Evolutionary conservation across 1,140 invertebrate species (phyloP).

Genomic region (Homalodisca vitripennis): DNA sequence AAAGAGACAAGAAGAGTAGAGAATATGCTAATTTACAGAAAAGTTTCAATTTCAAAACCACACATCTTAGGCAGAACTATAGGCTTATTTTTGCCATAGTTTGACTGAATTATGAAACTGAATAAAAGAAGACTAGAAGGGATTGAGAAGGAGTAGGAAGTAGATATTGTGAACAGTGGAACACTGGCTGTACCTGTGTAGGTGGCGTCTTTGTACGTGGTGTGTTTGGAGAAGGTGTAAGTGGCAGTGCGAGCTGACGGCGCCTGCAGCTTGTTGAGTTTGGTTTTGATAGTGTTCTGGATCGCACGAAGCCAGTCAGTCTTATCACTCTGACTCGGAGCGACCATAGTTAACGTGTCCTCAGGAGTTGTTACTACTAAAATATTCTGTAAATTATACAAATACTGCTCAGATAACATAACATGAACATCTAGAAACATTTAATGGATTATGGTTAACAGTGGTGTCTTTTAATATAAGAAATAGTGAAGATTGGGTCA

Average conservation of each 20-base stretch:
- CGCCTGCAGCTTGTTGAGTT: conserved; percentile 58
- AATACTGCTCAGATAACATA: too few relatives aligned
- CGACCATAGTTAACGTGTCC: conserved; percentile 67
- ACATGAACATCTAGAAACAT: too few relatives aligned
- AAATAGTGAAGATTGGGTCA: too few relatives aligned
- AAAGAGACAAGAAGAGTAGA: too few relatives aligned
- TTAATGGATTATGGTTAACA: too few relatives aligned
- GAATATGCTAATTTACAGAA: too few relatives aligned
- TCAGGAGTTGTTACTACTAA: conserved; percentile 73
- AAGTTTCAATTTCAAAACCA: too few relatives aligned
- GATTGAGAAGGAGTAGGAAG: too few relatives aligned
- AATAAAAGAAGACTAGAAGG: too few relatives aligned
- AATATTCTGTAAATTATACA: conserved; percentile 58
- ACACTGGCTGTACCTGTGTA: conserved; percentile 63
- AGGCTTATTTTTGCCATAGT: neutral
- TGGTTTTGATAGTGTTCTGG: conserved; percentile 61
- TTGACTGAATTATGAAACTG: neutral
- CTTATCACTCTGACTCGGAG: conserved; percentile 65
- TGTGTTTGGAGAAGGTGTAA: conserved; percentile 71
- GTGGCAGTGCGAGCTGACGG: conserved; percentile 67
- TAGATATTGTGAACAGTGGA: too few relatives aligned
- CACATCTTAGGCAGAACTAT: too few relatives aligned
- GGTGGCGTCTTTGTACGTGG: conserved; percentile 71
- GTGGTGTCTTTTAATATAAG: too few relatives aligned
- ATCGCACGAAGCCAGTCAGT: conserved; percentile 75